A percentile compares a stretch with the other conserved stretches of the same genome.
These are phyloP conservation scores for Idaea dimidiata DNA, from an alignment of 2,888 invertebrate genomes.

Conservation along the genomic window DNA sequence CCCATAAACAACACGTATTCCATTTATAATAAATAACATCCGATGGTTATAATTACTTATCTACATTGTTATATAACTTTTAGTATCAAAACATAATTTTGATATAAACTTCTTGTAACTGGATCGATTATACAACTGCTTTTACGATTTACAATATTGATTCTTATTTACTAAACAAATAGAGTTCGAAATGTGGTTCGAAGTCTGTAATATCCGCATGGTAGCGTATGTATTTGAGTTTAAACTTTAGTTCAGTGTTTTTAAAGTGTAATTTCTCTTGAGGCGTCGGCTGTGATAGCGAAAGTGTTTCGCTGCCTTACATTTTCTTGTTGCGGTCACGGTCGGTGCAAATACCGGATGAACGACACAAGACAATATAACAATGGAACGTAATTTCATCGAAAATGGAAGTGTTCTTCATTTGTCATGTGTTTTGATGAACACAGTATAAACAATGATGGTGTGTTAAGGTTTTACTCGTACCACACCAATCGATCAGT, in stretches of 20 bases:
- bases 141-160: background rate
- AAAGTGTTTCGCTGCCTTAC: background rate
- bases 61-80: background rate
- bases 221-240: background rate
- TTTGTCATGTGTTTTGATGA: no score
- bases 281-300: background rate
- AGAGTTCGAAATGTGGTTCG: background rate
- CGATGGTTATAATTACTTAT: background rate
- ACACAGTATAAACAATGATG: no score
- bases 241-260: background rate
- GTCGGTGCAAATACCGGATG: background rate
- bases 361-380: background rate
- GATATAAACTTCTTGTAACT: background rate
- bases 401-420: background rate
- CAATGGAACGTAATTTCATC: background rate
- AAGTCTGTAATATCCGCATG: background rate
- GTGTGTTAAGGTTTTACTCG: no score
- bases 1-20: background rate
- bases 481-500: constrained; percentile 16
- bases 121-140: background rate
- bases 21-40: background rate
- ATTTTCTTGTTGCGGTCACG: constrained; percentile 1
- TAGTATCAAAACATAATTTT: background rate
- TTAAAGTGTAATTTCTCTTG: background rate
- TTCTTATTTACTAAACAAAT: background rate